Evolutionary conservation across 1,140 invertebrate species (phyloP), one percentile per base, ranked within the genome.

Genomic region (Camponotus floridanus): DNA sequence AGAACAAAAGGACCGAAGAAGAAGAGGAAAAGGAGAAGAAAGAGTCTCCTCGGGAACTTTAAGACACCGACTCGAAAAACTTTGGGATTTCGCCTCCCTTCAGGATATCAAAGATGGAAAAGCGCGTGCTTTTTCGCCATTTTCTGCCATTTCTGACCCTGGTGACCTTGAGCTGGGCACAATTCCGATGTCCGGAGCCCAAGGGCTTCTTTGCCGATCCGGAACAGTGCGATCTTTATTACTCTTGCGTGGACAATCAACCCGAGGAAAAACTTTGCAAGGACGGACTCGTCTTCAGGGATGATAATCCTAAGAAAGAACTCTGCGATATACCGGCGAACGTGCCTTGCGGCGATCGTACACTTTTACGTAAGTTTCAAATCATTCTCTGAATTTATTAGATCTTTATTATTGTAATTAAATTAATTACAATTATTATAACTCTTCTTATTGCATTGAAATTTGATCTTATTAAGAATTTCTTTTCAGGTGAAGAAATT

Each of bases 171-270:
- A 85, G 59, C 31, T 73, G 45, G 15, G 92, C 79, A 7, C 93
- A 96, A 68, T 97, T 97, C 93, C 95, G 96, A 86, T 98, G 97
- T 91, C 97, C 97, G 2, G 96, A 97, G 76, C 95, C 96, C 76
- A 97, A 97, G 86, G 97, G 98, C 31, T 98, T 96, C 94, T 98
- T 97, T 94, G 95, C 97, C 1, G 97, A 98, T 93, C 95, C 95
- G 2, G 96, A 96, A 88, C 97, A 98, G 93, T 98, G 98, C 93
- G 98, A 98, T 94, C 96, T 98, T 55, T 98, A 98, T 93, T 98
- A 98, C 92, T 96, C 96, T 89, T 98, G 98, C 94, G 94, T 95
- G 70, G 96, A 97, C 93, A 96, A 96, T 90, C 93, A 96, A 76
- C 89, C 97, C 9, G 97, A 97, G 91, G 96, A 97, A 87, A 97